phyloP scores from a whole-genome alignment of 1,140 invertebrate species.

The Drosophila equinoxialis region DNA sequence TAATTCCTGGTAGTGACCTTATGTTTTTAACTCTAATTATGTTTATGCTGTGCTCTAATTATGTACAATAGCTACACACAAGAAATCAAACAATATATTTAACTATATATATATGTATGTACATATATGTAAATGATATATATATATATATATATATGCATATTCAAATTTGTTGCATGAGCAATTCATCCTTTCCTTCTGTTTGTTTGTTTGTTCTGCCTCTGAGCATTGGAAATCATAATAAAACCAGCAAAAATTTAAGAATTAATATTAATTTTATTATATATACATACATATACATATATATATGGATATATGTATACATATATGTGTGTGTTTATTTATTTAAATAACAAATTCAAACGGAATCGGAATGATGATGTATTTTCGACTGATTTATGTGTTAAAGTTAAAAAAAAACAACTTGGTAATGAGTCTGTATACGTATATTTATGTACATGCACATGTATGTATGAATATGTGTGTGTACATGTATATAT shows the following conservation, averaged over 20 bases:
- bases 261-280: slow-evolving; percentile 10
- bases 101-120: background rate
- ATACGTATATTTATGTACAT: slow-evolving; percentile 25
- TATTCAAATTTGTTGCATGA: slow-evolving; percentile 19
- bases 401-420: slow-evolving; percentile 58
- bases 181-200: slow-evolving; percentile 20
- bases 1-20: slow-evolving; percentile 4
- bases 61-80: background rate
- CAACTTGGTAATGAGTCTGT: slow-evolving; percentile 48
- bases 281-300: background rate
- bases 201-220: slow-evolving; percentile 9
- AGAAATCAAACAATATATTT: slow-evolving; percentile 10
- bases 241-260: background rate
- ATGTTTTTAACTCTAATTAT: background rate
- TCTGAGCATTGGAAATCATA: slow-evolving; percentile 9
- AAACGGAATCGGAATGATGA: slow-evolving; percentile 34
- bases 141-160: slow-evolving; percentile 19
- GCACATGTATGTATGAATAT: slow-evolving; percentile 13
- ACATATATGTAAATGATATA: slow-evolving; percentile 20
- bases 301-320: background rate
- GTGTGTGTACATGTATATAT: slow-evolving; percentile 20
- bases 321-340: slow-evolving; percentile 19
- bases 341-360: slow-evolving; percentile 24
- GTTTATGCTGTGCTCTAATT: slow-evolving; percentile 5
- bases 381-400: slow-evolving; percentile 66